A percentile compares a stretch with the other conserved stretches of the same genome.
Evolutionary conservation across 1,140 invertebrate species (phyloP).

Genomic region (Linepithema humile): DNA sequence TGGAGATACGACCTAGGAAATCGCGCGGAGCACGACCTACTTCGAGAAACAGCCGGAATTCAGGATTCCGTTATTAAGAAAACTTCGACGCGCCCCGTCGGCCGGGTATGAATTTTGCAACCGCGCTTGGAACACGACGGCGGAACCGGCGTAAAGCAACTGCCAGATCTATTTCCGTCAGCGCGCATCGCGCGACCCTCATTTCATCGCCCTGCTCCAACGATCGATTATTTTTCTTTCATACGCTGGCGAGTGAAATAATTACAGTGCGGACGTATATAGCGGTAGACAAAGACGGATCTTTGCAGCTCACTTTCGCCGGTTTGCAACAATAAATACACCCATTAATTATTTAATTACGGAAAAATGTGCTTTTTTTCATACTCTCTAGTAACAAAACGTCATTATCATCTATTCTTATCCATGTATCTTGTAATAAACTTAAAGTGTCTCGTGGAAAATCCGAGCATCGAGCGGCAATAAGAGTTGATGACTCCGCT

Average conservation of each 20-base stretch:
- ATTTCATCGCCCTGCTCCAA: too few species aligned
- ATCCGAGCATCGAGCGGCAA: background rate
- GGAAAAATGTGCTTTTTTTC: background rate
- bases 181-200: background rate
- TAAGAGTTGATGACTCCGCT: background rate
- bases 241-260: background rate
- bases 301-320: background rate
- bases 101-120: conserved; percentile 66
- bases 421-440: background rate
- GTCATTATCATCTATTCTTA: background rate
- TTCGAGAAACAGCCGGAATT: conserved; percentile 67
- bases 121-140: conserved; percentile 24
- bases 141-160: conserved; percentile 38
- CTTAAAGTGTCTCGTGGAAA: background rate
- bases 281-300: background rate
- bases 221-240: conserved; percentile 32
- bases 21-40: conserved; percentile 66
- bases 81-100: conserved; percentile 54
- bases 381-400: background rate
- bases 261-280: background rate
- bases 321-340: too few species aligned
- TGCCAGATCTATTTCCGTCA: conserved; percentile 59
- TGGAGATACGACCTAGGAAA: conserved; percentile 58
- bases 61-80: conserved; percentile 71
- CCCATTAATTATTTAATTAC: too few species aligned